Percentiles rank a stretch among this genome's conserved stretches.
Conservation (phyloP, 2,888 invertebrate species). For the Aphelenchoides bicaudatus region DNA sequence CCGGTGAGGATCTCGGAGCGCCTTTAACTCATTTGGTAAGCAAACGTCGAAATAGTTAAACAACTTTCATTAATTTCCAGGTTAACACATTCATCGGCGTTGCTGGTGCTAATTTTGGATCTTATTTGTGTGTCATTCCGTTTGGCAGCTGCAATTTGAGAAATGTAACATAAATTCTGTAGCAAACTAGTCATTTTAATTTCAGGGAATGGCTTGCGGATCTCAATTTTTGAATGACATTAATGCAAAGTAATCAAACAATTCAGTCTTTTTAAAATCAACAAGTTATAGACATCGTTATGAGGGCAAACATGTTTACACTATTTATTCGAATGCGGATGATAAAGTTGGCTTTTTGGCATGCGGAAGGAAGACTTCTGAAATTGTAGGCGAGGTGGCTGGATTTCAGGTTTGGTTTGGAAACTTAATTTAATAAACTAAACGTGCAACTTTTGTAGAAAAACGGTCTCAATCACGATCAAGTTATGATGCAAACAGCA, state of each 20-base stretch:
- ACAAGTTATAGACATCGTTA: slow-evolving; percentile 35
- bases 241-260: slow-evolving; percentile 39
- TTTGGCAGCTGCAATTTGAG: slow-evolving; percentile 53
- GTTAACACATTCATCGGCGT: slow-evolving; percentile 51
- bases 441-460: slow-evolving; percentile 31
- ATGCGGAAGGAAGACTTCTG: slow-evolving; percentile 47
- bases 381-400: slow-evolving; percentile 42
- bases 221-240: slow-evolving; percentile 48
- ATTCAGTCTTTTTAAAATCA: background rate
- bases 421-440: slow-evolving; percentile 8
- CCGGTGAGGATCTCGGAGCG: slow-evolving; percentile 50
- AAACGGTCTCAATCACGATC: slow-evolving; percentile 51
- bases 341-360: slow-evolving; percentile 55
- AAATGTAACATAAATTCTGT: too few relatives aligned
- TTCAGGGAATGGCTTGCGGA: slow-evolving; percentile 49
- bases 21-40: slow-evolving; percentile 43
- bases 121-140: slow-evolving; percentile 52
- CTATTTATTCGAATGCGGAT: slow-evolving; percentile 49
- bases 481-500: slow-evolving; percentile 46
- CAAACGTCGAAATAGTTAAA: too few relatives aligned
- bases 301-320: slow-evolving; percentile 49
- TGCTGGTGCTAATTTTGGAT: slow-evolving; percentile 54
- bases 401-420: slow-evolving; percentile 38
- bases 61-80: too few relatives aligned
- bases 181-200: too few relatives aligned